These are phyloP conservation scores for Anagrus nilaparvatae DNA, from an alignment of 1,140 invertebrate genomes.

Conservation along the genomic window DNA sequence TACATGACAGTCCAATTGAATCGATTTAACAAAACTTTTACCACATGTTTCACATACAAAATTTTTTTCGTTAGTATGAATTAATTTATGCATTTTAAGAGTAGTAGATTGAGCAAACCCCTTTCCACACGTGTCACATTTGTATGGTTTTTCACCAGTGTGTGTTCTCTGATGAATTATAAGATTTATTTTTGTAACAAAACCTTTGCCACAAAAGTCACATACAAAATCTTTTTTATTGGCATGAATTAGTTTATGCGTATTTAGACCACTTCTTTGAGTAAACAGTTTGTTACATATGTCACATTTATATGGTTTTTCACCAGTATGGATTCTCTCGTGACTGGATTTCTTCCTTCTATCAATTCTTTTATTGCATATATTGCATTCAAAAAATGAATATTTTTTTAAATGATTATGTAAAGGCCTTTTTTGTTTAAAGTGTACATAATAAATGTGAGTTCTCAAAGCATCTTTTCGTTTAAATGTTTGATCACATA, in stretches of 20 bases:
- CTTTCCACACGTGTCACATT: slow-evolving; percentile 8
- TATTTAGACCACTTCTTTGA: too few species aligned
- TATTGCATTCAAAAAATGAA: too few species aligned
- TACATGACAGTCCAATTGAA: slow-evolving; percentile 32
- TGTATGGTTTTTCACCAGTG: slow-evolving; percentile 13
- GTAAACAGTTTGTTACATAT: too few species aligned
- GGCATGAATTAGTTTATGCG: slow-evolving; percentile 47
- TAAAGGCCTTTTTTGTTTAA: too few species aligned
- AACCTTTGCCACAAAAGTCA: slow-evolving; percentile 61
- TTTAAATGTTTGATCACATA: too few species aligned
- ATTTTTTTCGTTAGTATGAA: slow-evolving; percentile 25
- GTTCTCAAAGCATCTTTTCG: too few species aligned
- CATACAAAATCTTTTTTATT: slow-evolving; percentile 69
- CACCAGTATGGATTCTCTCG: too few species aligned
- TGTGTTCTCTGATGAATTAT: slow-evolving; percentile 13
- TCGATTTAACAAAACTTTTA: slow-evolving; percentile 59
- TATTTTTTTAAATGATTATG: too few species aligned
- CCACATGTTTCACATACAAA: slow-evolving; percentile 54
- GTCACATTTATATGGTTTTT: too few species aligned
- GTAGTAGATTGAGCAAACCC: slow-evolving; percentile 12
- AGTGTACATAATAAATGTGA: too few species aligned
- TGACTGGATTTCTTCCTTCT: too few species aligned
- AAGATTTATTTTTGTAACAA: slow-evolving; percentile 31
- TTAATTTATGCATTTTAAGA: slow-evolving; percentile 18
- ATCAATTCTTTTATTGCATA: too few species aligned